phyloP scores from a whole-genome alignment of 2,113 vertebrate genomes.

The Indicator maculatus region DNA sequence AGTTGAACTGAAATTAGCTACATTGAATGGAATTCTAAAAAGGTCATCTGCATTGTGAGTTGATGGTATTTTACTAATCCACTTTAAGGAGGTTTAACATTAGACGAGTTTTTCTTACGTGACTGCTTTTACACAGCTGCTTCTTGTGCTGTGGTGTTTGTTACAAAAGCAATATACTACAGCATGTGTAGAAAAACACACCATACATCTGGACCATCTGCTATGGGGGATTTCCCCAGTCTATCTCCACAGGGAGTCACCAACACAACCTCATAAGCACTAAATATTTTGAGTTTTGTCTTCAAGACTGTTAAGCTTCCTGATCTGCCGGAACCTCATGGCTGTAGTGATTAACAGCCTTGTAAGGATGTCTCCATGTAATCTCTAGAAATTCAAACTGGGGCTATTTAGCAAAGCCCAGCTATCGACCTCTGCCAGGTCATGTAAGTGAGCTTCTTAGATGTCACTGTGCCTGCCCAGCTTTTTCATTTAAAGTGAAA shows the following conservation, averaged over 20 bases:
- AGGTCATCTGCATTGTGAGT: background rate
- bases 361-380: background rate
- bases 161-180: background rate
- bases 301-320: background rate
- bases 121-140: background rate
- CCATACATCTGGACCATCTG: background rate
- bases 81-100: background rate
- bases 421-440: background rate
- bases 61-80: background rate
- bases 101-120: background rate
- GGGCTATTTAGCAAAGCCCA: background rate
- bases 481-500: slow-evolving; percentile 13
- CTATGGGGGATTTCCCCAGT: background rate
- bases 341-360: background rate
- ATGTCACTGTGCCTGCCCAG: background rate
- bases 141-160: background rate
- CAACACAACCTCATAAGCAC: background rate
- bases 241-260: background rate
- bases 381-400: slow-evolving; percentile 25
- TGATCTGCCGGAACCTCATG: background rate
- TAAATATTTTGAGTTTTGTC: background rate
- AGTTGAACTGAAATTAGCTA: background rate
- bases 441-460: background rate
- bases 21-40: background rate
- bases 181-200: background rate